Evolutionary conservation across 2,797 vertebrate genomes (phyloP), one percentile per base, ranked within the genome.

Genomic region (Gouania willdenowi): DNA sequence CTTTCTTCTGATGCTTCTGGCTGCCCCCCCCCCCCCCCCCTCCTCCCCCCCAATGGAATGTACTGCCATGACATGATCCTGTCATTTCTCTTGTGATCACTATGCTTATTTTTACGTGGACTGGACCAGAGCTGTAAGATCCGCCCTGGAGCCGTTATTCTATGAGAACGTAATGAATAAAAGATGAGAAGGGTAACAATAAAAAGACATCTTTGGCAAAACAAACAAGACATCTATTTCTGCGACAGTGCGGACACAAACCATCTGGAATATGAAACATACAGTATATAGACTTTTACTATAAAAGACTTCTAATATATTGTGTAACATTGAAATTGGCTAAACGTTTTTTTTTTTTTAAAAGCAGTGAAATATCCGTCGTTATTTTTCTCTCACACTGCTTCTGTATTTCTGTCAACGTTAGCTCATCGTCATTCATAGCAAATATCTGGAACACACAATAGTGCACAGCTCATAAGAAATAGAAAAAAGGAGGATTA

Each of bases 161-260:
- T 18, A 8, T 41, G 41, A 50, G 18, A 63, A 56, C 21, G 1
- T 12, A 24, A 80, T 81, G 59, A 84, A 85, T 79, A 78, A 77
- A 78, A 81, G 53, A 78, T 71, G 61, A 40, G 58, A 26, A 22
- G 48, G 53, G 31, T 51, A 18, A 37, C 38, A 60, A 53, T 41
- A 37, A 38, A 43, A 63, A 55, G 51, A 64, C 61, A 61, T 75
- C 60, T 68, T 68, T 52, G 45, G 49, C 53, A 54, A 64, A 75
- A 65, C 65, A 77, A 79, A 77, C 69, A 74, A 49, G 52, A 41
- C 59, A 59, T 61, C 58, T 44, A 40, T 65, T 64, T 55, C 52
- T 51, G 42, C 39, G 46, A 16, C 26, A 12, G 36, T 18, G 19
- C 35, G 9, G 28, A 29, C 32, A 26, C 30, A 35, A 38, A 37